Evolutionary conservation across 2,113 vertebrate genomes (phyloP), one percentile per base, ranked within the genome.

Genomic region (Eurypyga helias): DNA sequence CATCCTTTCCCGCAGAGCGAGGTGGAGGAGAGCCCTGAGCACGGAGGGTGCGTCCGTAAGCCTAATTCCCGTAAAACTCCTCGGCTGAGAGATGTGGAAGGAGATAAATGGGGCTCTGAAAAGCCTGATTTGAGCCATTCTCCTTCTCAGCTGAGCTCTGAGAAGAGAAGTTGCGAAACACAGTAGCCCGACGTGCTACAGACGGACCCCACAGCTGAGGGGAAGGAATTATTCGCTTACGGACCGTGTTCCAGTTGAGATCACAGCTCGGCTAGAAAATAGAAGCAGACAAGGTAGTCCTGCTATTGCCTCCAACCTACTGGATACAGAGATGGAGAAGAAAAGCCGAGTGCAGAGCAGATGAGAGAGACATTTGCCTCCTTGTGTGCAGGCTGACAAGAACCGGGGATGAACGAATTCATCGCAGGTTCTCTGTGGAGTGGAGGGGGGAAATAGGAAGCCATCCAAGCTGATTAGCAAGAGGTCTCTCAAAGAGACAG

Each of bases 321-420:
- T 64, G 28, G 84, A 69, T 93, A 72, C 29, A 94, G 58, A 19
- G 80, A 69, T 4, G 87, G 78, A 65, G 95, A 85, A 89, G 96
- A 94, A 96, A 97, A 96, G 96, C 38, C 0, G 17, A 96, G 92
- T 13, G 41, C 45, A 41, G 84, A 96, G 95, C 82, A 93, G 93
- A 94, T 94, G 95, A 96, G 96, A 96, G 91, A 93, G 70, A 41
- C 62, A 87, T 96, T 97, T 96, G 95, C 96, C 96, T 96, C 96
- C 96, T 87, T 65, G 93, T 87, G 96, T 76, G 96, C 95, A 51
- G 91, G 70, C 93, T 95, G 96, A 92, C 93, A 45, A 60, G 94
- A 75, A 25, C 7, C 2, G 1, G 90, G 83, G 80, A 6, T 18
- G 92, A 79, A 77, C 17, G 85, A 66, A 96, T 95, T 88, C 92